A percentile compares a stretch with the other conserved stretches of the same genome.
Evolutionary conservation across 2,797 vertebrate species (phyloP).

Genomic region (Neoniphon sammara): DNA sequence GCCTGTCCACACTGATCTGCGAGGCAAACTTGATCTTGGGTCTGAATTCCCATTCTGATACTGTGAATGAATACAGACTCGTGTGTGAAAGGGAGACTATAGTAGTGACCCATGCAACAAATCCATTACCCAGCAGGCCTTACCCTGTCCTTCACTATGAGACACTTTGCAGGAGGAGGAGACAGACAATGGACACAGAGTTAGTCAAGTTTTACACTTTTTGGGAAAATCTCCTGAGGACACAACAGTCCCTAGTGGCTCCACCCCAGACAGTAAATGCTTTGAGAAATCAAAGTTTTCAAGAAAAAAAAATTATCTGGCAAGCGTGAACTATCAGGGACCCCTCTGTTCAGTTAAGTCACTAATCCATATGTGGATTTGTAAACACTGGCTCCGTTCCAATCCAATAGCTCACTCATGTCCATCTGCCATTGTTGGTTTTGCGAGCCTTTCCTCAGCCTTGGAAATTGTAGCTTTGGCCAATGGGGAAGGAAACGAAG

Average conservation of each 20-base stretch:
- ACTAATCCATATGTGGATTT: conserved; percentile 65
- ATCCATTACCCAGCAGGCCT: conserved; percentile 78
- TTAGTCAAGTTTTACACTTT: conserved; percentile 74
- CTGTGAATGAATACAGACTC: conserved; percentile 79
- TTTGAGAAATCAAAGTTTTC: conserved; percentile 45
- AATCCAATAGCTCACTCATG: conserved; percentile 50
- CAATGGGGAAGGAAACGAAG: background rate
- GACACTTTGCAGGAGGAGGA: conserved; percentile 84
- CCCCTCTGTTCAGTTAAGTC: conserved; percentile 55
- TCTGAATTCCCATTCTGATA: conserved; percentile 54
- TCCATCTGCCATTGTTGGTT: conserved; percentile 32
- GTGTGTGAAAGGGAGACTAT: conserved; percentile 69
- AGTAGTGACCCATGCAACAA: conserved; percentile 81
- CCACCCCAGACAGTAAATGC: conserved; percentile 35
- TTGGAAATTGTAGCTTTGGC: conserved; percentile 8
- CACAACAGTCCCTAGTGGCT: conserved; percentile 31
- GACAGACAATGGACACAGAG: conserved; percentile 80
- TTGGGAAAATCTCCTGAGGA: conserved; percentile 34
- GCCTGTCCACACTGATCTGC: conserved; percentile 27
- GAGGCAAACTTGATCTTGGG: conserved; percentile 8
- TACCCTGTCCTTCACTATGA: conserved; percentile 88
- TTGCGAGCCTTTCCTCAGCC: conserved; percentile 2
- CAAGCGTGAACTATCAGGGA: conserved; percentile 36
- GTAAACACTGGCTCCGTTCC: conserved; percentile 61
- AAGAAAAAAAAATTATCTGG: conserved; percentile 13